phyloP scores from a whole-genome alignment of 2,113 vertebrate species.

The Sebastes fasciatus region DNA sequence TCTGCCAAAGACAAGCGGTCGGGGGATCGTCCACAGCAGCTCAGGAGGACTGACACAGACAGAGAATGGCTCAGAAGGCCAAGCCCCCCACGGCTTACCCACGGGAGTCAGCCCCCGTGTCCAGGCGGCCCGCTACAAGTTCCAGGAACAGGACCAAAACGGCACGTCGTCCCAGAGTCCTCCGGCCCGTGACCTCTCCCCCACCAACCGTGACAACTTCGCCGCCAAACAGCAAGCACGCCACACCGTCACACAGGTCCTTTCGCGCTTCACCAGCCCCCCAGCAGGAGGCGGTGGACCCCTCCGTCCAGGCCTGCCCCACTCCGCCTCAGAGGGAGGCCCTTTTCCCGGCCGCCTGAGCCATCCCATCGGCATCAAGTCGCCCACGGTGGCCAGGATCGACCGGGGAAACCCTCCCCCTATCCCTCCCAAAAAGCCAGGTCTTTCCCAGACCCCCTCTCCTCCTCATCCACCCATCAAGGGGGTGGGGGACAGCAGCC shows the following conservation, averaged over 20 bases:
- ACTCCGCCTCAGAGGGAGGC: constrained; percentile 86
- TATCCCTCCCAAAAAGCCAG: constrained; percentile 99
- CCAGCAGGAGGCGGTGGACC: constrained; percentile 79
- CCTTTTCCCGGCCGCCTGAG: constrained; percentile 84
- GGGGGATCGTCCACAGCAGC: constrained; percentile 87
- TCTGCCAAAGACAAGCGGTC: constrained; percentile 85
- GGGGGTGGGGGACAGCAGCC: constrained; percentile 88
- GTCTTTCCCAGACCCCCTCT: constrained; percentile 96
- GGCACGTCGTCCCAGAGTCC: constrained; percentile 92
- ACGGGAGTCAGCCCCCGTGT: constrained; percentile 92
- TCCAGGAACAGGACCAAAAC: constrained; percentile 99
- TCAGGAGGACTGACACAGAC: constrained; percentile 82
- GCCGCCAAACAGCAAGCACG: constrained; percentile 95
- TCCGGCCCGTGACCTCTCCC: constrained; percentile 93
- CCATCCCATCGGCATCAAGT: constrained; percentile 89
- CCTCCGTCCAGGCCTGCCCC: constrained; percentile 83
- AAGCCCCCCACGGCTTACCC: constrained; percentile 79
- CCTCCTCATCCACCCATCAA: constrained; percentile 95
- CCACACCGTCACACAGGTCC: constrained; percentile 96
- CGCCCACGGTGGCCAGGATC: constrained; percentile 90
- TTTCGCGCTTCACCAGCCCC: constrained; percentile 95
- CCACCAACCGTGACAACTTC: constrained; percentile 94
- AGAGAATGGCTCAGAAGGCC: constrained; percentile 89
- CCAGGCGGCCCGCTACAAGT: constrained; percentile 96
- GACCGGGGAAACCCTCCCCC: constrained; percentile 98